Base-by-base conservation (phyloP, 2,797 vertebrate species). In the Spinus pinus region DNA sequence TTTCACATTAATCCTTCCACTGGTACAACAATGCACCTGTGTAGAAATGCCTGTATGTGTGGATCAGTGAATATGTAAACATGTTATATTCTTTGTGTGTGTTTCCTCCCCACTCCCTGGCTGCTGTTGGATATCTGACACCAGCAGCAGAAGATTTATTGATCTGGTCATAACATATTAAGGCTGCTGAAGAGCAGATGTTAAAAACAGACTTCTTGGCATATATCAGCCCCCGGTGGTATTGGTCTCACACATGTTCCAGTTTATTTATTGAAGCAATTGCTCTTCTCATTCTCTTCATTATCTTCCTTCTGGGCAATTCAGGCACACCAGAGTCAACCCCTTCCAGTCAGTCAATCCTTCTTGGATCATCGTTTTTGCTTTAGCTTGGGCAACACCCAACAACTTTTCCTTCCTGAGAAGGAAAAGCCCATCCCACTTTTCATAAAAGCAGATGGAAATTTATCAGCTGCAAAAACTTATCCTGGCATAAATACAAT, bases 131-230 rank as follows among this genome's bases (percentile, higher is more conserved):
- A 92, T 54, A 35, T 82, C 82, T 97, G 96, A 95, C 96, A 96
- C 84, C 56, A 74, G 81, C 83, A 84, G 67, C 83, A 81, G 70
- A 89, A 96, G 91, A 97, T 95, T 67, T 77, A 97, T 97, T 81
- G 92, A 98, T 96, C 93, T 95, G 96, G 94, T 93, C 65, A 91
- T 91, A 96, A 84, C 49, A 77, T 95, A 96, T 97, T 97, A 98
- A 97, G 88, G 88, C 92, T 93, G 60, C 53, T 92, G 94, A 91
- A 86, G 97, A 97, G 71, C 83, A 97, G 96, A 96, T 97, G 97
- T 97, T 97, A 91, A 83, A 94, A 91, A 67, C 92, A 95, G 92
- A 88, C 79, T 94, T 94, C 78, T 89, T 96, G 87, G 94, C 91
- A 65, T 65, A 19, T 93, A 95, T 94, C 90, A 94, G 91, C 83